Percentiles rank a stretch among this genome's conserved stretches.
These are phyloP conservation scores for Cheilinus undulatus DNA, from an alignment of 2,113 vertebrate species.

Conservation along the genomic window DNA sequence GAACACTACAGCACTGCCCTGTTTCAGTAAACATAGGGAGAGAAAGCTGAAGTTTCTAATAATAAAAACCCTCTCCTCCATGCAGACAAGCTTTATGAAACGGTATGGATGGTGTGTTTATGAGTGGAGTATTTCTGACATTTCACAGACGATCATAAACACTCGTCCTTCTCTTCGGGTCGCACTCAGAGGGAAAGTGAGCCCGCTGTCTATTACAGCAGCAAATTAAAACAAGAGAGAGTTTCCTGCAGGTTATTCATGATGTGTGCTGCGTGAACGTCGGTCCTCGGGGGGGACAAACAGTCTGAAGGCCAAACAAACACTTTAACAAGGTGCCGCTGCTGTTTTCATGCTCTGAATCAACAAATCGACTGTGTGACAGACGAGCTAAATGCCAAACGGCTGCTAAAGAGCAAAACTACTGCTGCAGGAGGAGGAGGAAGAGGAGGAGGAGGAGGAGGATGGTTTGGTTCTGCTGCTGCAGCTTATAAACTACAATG, in stretches of 20 bases:
- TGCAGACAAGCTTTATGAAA: conserved; percentile 30
- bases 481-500: conserved; percentile 32
- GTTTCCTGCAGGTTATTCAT: conserved; percentile 53
- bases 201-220: conserved; percentile 52
- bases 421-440: conserved; percentile 26
- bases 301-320: conserved; percentile 51
- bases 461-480: not conserved
- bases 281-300: conserved; percentile 37
- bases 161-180: conserved; percentile 36
- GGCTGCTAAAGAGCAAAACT: conserved; percentile 22
- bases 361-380: conserved; percentile 63
- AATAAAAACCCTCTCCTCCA: not conserved
- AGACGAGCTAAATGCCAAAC: conserved; percentile 55
- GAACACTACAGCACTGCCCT: too few species aligned
- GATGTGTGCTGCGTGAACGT: conserved; percentile 5
- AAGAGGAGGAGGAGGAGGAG: too few species aligned
- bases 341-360: conserved; percentile 58
- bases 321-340: conserved; percentile 59
- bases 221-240: conserved; percentile 47
- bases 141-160: conserved; percentile 50
- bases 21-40: not conserved
- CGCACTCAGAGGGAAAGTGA: conserved; percentile 19
- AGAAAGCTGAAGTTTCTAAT: conserved; percentile 3
- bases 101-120: conserved; percentile 1
- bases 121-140: conserved; percentile 52